Base-by-base conservation (phyloP, 2,113 vertebrate species). In the Rattus norvegicus region DNA sequence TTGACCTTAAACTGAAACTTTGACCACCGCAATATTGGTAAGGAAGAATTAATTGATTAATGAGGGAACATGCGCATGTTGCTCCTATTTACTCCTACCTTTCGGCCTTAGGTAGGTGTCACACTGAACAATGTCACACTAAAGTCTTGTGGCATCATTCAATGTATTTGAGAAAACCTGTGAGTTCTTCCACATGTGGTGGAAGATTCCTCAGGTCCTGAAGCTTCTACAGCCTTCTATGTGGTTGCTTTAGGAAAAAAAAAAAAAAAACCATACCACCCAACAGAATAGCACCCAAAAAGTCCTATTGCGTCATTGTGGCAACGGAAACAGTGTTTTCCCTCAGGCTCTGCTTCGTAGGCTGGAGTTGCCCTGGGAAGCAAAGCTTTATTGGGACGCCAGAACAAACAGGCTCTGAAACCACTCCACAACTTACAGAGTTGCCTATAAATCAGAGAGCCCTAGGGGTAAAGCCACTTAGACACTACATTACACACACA, bases 321-420 rank as follows among this genome's bases (percentile, higher is more conserved):
- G 96, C 97, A 97, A 92, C 17, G 3, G 96, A 92, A 91, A 76
- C 91, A 91, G 72, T 91, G 13, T 94, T 95, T 97, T 83, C 97
- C 98, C 98, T 93, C 77, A 93, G 97, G 97, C 95, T 56, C 94
- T 95, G 83, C 93, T 97, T 97, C 73, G 1, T 97, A 96, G 96
- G 93, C 89, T 93, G 95, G 69, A 92, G 97, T 97, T 97, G 97
- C 97, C 95, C 97, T 98, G 98, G 97, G 98, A 98, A 98, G 96
- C 89, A 72, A 89, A 87, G 70, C 96, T 98, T 98, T 98, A 98
- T 97, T 97, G 96, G 97, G 97, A 93, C 95, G 97, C 97, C 97
- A 98, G 97, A 98, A 97, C 92, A 98, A 97, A 98, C 96, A 97
- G 91, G 69, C 95, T 97, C 92, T 88, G 89, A 98, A 97, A 92